Evolutionary conservation across 2,797 vertebrate genomes (phyloP), one percentile per base, ranked within the genome.

Genomic region (Galaxias olidus): DNA sequence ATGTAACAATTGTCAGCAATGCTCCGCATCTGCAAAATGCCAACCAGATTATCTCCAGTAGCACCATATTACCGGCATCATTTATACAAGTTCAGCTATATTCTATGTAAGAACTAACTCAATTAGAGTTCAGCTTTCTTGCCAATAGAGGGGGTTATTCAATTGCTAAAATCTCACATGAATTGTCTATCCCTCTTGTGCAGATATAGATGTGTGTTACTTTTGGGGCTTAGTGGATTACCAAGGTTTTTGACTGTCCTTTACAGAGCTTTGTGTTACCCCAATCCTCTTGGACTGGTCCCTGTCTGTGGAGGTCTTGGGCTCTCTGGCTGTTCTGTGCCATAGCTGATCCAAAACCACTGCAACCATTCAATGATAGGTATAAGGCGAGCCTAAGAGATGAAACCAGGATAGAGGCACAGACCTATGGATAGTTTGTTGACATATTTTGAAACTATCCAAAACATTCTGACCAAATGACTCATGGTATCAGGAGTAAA

Each of bases 191-290:
- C 48, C 55, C 14, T 65, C 43, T 56, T 11, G 15, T 4, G 13
- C 76, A 88, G 88, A 87, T 74, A 73, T 88, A 50, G 83, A 87
- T n/a, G 54, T 76, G 19, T 66, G 60, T 8, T 78, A 87, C 70
- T 89, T 89, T 64, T 88, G 88, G 88, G 66, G 77, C 7, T 87
- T 90, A 62, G 82, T 84, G 58, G 88, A 90, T 72, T 89, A 87
- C 46, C 61, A 86, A 55, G 61, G 86, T 45, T 89, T 89, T 73
- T 85, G 85, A 63, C 78, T 87, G 11, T 68, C 72, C 66, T 83
- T 89, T 65, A 83, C 74, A 13, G 51, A 82, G 57, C 43, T 77
- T 1, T 84, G 86, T 41, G 9, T 85, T 49, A 88, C 86, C 7
- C 84, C 83, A 58, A 42, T 86, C 50, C 78, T 88, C 62, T 68